A percentile compares a stretch with the other conserved stretches of the same genome.
phyloP scores from a whole-genome alignment of 2,888 invertebrate genomes.

The Diplolepis rosae region DNA sequence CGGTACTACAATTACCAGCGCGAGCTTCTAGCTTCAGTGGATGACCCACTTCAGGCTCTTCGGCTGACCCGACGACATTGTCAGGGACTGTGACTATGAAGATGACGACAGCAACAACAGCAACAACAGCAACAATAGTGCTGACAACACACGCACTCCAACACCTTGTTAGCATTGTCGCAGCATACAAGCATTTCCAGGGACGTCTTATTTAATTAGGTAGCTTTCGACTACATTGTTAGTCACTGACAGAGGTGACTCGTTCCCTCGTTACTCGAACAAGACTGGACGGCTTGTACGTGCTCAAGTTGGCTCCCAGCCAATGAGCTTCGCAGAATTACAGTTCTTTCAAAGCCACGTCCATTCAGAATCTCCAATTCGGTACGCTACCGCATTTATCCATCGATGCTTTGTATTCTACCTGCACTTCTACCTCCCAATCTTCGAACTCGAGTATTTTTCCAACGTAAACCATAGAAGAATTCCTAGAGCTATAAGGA shows the following conservation, averaged over 20 bases:
- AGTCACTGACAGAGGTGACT: constrained; percentile 58
- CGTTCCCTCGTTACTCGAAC: constrained; percentile 54
- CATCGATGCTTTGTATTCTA: constrained; percentile 32
- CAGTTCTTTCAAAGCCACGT: constrained; percentile 48
- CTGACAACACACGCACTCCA: constrained; percentile 58
- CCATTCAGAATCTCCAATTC: constrained; percentile 31
- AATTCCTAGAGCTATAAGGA: constrained; percentile 3
- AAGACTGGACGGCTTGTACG: constrained; percentile 52
- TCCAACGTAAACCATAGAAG: not conserved
- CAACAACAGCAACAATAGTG: constrained; percentile 34
- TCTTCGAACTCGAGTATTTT: constrained; percentile 16
- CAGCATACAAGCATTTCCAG: not conserved
- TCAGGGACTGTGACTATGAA: constrained; percentile 47
- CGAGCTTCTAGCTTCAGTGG: constrained; percentile 60
- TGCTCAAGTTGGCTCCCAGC: constrained; percentile 65
- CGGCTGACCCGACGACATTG: constrained; percentile 61
- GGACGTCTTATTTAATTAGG: constrained; percentile 72
- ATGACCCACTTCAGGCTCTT: constrained; percentile 59
- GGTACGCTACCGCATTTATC: constrained; percentile 37
- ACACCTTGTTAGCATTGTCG: constrained; percentile 64
- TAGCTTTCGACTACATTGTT: constrained; percentile 70
- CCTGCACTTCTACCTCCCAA: not conserved
- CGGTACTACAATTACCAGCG: constrained; percentile 69
- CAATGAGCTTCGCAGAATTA: constrained; percentile 58
- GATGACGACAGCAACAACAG: constrained; percentile 46